Conservation (phyloP, 1,140 invertebrate genomes). For the Onthophagus taurus region DNA sequence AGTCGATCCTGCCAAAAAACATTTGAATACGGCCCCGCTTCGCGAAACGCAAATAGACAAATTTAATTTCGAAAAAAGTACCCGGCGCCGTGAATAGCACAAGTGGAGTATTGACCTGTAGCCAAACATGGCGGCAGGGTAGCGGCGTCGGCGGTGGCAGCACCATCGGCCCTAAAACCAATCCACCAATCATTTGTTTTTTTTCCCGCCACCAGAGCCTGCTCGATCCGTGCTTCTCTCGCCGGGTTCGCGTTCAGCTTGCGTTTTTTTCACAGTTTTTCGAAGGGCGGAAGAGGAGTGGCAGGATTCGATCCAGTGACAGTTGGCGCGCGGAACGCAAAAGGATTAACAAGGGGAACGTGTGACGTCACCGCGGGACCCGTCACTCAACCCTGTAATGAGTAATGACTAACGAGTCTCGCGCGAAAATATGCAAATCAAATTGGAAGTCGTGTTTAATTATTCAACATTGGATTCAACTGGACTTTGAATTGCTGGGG, state of each 20-base stretch:
- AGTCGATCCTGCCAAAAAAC: too few species aligned
- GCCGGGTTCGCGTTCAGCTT: too few species aligned
- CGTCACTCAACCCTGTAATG: slow-evolving; percentile 34
- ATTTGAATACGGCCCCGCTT: too few species aligned
- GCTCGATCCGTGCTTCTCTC: too few species aligned
- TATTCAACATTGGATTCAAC: slow-evolving; percentile 32
- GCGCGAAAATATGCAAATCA: slow-evolving; percentile 39
- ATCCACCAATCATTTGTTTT: slow-evolving; percentile 39
- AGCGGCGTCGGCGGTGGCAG: too few species aligned
- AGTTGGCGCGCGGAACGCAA: slow-evolving; percentile 2
- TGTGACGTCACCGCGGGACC: slow-evolving; percentile 18
- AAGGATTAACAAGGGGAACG: slow-evolving; percentile 9
- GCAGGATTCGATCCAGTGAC: slow-evolving; percentile 11
- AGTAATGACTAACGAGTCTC: slow-evolving; percentile 39
- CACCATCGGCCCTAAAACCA: slow-evolving; percentile 33
- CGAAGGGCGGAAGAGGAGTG: slow-evolving; percentile 13
- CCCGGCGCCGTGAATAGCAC: too few species aligned
- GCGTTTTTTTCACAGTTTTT: slow-evolving; percentile 34
- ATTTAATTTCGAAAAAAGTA: too few species aligned
- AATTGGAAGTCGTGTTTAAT: slow-evolving; percentile 38
- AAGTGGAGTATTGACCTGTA: slow-evolving; percentile 23
- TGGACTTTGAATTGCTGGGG: too few species aligned
- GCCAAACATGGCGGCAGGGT: slow-evolving; percentile 34
- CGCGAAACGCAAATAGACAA: too few species aligned
- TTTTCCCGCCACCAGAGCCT: too few species aligned